Evolutionary conservation across 2,797 vertebrate genomes (phyloP).

Genomic region (Platalea minor): DNA sequence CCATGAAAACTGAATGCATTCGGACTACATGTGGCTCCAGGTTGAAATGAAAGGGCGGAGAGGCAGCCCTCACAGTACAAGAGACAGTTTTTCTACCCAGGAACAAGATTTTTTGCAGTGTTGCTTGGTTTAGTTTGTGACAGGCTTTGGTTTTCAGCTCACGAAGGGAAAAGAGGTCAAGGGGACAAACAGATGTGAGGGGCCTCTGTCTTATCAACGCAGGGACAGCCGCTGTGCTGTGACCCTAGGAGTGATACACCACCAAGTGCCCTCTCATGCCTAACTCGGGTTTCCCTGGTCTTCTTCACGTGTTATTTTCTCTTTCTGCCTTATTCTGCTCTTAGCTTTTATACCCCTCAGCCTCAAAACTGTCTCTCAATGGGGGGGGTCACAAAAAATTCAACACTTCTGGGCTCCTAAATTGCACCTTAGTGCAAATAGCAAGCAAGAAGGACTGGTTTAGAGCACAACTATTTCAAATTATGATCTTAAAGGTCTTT

Average conservation of each 20-base stretch:
- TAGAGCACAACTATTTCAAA: not conserved
- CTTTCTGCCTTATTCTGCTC: not conserved
- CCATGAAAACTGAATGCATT: not conserved
- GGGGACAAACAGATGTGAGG: not conserved
- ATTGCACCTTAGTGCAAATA: not conserved
- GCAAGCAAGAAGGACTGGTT: not conserved
- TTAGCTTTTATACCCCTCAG: not conserved
- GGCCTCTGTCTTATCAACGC: rapidly evolving
- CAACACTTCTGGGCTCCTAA: not conserved
- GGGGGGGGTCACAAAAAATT: not conserved
- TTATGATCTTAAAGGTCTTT: no score
- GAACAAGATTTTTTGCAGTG: not conserved
- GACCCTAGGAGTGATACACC: not conserved
- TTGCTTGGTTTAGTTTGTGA: not conserved
- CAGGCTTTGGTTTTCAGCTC: not conserved
- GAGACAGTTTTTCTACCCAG: not conserved
- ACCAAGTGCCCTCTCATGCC: not conserved
- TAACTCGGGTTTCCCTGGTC: not conserved
- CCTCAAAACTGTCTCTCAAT: not conserved
- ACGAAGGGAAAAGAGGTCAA: not conserved
- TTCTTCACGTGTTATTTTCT: not conserved
- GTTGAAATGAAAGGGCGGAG: not conserved
- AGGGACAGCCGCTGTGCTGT: not conserved
- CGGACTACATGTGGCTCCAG: not conserved
- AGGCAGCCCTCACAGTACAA: not conserved